Evolutionary conservation across 2,888 invertebrate species (phyloP).

Genomic region (Philonicus albiceps): DNA sequence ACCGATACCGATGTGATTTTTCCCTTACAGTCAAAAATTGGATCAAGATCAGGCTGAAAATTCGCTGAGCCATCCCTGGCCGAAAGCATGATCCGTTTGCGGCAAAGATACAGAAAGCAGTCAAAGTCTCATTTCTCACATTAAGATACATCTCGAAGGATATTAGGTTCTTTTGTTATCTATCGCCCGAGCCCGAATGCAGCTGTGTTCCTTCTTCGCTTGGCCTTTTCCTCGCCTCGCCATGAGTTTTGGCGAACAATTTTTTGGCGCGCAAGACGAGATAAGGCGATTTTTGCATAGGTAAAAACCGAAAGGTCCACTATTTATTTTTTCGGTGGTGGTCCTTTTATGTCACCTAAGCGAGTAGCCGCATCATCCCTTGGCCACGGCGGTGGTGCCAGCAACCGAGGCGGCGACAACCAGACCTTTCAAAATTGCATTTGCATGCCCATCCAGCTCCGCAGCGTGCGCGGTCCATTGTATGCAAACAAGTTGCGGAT

Average conservation of each 20-base stretch:
- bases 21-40: background rate
- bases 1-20: background rate
- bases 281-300: constrained; percentile 13
- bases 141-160: constrained; percentile 44
- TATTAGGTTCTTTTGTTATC: constrained; percentile 39
- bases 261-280: constrained; percentile 32
- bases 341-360: constrained; percentile 20
- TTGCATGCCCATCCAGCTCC: constrained; percentile 1
- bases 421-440: constrained; percentile 26
- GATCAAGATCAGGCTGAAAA: background rate
- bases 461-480: constrained; percentile 19
- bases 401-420: constrained; percentile 7
- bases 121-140: constrained; percentile 39
- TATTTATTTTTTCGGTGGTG: constrained; percentile 1
- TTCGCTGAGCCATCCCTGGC: background rate
- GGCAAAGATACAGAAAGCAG: background rate
- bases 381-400: background rate
- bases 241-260: background rate
- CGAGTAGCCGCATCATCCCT: background rate
- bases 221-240: background rate
- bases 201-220: constrained; percentile 38
- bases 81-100: background rate
- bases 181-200: constrained; percentile 24
- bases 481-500: constrained; percentile 43
- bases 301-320: background rate